Evolutionary conservation across 2,113 vertebrate species (phyloP).

Genomic region (Colossoma macropomum): DNA sequence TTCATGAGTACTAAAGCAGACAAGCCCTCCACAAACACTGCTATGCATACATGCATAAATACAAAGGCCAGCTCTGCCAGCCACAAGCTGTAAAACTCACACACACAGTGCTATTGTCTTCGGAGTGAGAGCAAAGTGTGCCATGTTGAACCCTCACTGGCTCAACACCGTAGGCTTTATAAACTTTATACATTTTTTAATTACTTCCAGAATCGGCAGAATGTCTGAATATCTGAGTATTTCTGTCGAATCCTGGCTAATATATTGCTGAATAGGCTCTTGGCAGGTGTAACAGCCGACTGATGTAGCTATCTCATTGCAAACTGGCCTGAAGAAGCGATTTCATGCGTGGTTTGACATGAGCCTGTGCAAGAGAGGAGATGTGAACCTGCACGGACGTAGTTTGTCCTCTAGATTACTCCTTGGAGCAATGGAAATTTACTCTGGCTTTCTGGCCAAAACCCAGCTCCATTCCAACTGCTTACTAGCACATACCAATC

Average conservation of each 20-base stretch:
- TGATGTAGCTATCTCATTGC: not conserved
- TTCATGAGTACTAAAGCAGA: not conserved
- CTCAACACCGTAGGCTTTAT: not conserved
- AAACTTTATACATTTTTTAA: not conserved
- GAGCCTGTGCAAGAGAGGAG: not conserved
- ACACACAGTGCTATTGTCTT: not conserved
- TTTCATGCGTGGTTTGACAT: not conserved
- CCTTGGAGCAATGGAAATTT: conserved; percentile 40
- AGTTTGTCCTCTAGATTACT: not conserved
- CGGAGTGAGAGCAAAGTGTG: conserved; percentile 5
- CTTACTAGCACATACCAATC: not conserved
- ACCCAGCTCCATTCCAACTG: not conserved
- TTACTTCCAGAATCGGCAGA: not conserved
- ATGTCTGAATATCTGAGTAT: not conserved
- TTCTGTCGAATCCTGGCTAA: not conserved
- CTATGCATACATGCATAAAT: conserved; percentile 31
- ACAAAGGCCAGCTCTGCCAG: not conserved
- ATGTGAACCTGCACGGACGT: conserved; percentile 4
- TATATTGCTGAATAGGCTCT: not conserved
- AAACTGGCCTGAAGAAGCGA: conserved; percentile 4
- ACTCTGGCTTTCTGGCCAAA: conserved; percentile 10
- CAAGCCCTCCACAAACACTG: not conserved
- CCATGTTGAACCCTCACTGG: conserved; percentile 3
- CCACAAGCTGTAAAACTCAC: not conserved
- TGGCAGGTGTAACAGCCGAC: not conserved